These are phyloP conservation scores for Corticium candelabrum DNA, from an alignment of 37 sponge, comb jelly and placozoan species.

Conservation along the genomic window DNA sequence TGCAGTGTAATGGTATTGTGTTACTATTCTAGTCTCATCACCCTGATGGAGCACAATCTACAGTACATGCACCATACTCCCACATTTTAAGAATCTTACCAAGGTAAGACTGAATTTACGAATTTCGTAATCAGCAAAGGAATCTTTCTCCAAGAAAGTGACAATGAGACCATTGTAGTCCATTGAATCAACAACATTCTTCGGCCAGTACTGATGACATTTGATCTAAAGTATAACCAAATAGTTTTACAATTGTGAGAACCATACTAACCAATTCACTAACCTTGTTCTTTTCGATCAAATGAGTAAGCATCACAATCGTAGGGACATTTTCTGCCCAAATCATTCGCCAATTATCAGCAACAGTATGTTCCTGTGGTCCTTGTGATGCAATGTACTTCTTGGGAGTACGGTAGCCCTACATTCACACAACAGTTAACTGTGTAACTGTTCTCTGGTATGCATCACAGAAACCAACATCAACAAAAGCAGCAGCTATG, in stretches of 20 bases:
- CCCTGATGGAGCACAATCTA: constrained; percentile 19
- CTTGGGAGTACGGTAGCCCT: constrained; percentile 5
- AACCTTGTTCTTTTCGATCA: constrained; percentile 48
- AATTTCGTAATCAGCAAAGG: constrained; percentile 72
- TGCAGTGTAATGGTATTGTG: constrained; percentile 74
- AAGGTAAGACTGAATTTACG: constrained; percentile 20
- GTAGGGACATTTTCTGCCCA: constrained; percentile 41
- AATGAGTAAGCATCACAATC: constrained; percentile 73
- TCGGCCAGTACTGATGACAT: constrained; percentile 88
- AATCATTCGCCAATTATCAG: constrained; percentile 72
- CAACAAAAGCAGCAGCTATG: background rate
- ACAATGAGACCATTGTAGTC: constrained; percentile 24
- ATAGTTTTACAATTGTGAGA: too few relatives aligned
- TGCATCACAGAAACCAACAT: background rate
- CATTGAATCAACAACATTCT: constrained; percentile 21
- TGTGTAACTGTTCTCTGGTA: background rate
- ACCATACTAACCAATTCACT: too few relatives aligned
- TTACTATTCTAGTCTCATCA: constrained; percentile 37
- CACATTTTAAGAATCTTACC: constrained; percentile 29
- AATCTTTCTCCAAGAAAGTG: constrained; percentile 11
- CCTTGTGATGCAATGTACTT: constrained; percentile 79
- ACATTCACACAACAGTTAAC: background rate
- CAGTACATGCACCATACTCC: background rate
- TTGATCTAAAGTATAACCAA: constrained; percentile 60
- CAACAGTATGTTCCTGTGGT: constrained; percentile 44